Evolutionary conservation across 2,113 vertebrate species (phyloP).

Genomic region (Mastomys natalensis): DNA sequence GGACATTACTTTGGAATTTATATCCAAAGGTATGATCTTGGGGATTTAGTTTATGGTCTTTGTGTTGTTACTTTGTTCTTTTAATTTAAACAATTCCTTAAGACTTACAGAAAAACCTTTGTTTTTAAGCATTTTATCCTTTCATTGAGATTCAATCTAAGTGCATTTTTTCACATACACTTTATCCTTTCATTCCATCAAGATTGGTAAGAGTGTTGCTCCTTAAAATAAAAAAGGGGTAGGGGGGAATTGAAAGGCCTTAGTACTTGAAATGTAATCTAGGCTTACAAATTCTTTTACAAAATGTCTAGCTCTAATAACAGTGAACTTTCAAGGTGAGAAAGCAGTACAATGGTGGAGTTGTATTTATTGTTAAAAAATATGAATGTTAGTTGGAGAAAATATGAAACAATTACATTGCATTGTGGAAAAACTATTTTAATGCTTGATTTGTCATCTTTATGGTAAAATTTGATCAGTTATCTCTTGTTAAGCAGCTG

Average conservation of each 20-base stretch:
- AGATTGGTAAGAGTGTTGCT: neutral
- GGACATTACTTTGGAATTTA: slow-evolving; percentile 31
- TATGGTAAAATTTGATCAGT: neutral
- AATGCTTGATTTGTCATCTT: neutral
- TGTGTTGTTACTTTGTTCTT: neutral
- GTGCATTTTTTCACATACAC: neutral
- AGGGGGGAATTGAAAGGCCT: neutral
- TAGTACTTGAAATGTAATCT: neutral
- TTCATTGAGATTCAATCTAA: neutral
- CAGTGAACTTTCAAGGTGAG: slow-evolving; percentile 28
- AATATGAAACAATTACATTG: neutral
- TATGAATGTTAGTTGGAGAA: neutral
- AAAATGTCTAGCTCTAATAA: slow-evolving; percentile 48
- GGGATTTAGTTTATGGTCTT: neutral
- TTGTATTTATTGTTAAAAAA: slow-evolving; percentile 37
- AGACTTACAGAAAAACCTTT: neutral
- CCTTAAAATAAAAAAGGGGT: slow-evolving; percentile 8
- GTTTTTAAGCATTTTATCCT: slow-evolving; percentile 11
- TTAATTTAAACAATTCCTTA: slow-evolving; percentile 23
- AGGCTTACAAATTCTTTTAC: slow-evolving; percentile 57
- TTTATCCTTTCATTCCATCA: slow-evolving; percentile 28
- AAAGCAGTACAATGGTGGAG: slow-evolving; percentile 12
- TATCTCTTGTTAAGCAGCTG: neutral
- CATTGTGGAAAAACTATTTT: neutral
- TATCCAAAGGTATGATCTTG: neutral